Conservation (phyloP, 2,797 vertebrate species). For the Gadopsis bispinosus region DNA sequence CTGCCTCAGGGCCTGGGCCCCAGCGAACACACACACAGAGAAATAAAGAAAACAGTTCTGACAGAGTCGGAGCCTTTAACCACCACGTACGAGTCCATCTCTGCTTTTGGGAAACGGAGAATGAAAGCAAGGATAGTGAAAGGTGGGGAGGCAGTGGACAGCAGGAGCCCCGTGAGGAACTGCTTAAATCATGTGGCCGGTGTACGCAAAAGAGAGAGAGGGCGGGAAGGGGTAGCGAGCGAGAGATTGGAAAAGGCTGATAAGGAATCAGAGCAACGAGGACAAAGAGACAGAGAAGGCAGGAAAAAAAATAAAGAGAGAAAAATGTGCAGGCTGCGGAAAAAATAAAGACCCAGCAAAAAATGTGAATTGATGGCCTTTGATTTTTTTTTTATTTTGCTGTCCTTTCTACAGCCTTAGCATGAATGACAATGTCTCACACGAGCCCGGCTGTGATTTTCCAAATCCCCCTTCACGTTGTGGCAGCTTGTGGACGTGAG, state of each 20-base stretch:
- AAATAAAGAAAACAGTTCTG: slow-evolving; percentile 14
- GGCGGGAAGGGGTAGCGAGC: neutral
- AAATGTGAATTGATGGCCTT: slow-evolving; percentile 51
- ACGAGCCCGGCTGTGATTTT: slow-evolving; percentile 31
- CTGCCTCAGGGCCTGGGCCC: slow-evolving; percentile 38
- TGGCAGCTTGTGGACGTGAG: slow-evolving; percentile 14
- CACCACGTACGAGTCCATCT: slow-evolving; percentile 25
- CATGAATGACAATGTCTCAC: slow-evolving; percentile 48
- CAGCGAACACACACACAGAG: slow-evolving; percentile 13
- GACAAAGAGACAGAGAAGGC: slow-evolving; percentile 48
- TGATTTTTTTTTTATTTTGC: slow-evolving; percentile 8
- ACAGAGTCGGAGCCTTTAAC: slow-evolving; percentile 38
- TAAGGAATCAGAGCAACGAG: slow-evolving; percentile 60
- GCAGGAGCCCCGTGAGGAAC: slow-evolving; percentile 18
- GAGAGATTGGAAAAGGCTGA: slow-evolving; percentile 58
- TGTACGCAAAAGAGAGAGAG: slow-evolving; percentile 14
- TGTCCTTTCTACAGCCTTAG: slow-evolving; percentile 36
- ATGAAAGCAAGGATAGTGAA: neutral
- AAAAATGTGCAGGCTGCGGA: slow-evolving; percentile 51
- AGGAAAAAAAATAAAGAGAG: neutral
- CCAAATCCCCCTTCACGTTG: slow-evolving; percentile 1
- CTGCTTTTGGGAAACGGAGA: slow-evolving; percentile 13
- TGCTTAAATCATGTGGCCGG: slow-evolving; percentile 32
- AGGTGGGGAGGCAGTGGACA: slow-evolving; percentile 19
- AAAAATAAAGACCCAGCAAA: slow-evolving; percentile 35